Conservation (phyloP, 2,888 invertebrate genomes). For the Cloeon dipterum region DNA sequence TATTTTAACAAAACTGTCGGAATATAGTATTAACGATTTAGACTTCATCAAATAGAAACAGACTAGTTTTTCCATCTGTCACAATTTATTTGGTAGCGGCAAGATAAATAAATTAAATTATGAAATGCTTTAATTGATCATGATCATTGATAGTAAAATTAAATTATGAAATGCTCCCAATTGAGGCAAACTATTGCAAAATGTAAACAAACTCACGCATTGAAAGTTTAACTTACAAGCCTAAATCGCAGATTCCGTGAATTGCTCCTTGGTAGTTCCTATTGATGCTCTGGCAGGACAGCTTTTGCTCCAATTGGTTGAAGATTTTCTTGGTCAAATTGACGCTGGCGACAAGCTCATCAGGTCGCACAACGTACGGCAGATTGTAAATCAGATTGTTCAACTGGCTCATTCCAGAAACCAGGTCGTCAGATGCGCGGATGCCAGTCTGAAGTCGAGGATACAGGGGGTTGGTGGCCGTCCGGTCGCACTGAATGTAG, state of each 20-base stretch:
- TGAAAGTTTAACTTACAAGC: conserved; percentile 39
- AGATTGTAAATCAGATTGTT: conserved; percentile 17
- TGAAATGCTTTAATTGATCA: too few species aligned
- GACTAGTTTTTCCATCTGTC: too few species aligned
- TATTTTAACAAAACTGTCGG: not conserved
- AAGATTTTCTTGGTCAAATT: conserved; percentile 41
- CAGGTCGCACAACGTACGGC: conserved; percentile 37
- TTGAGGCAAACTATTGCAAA: too few species aligned
- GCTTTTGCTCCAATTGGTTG: conserved; percentile 35
- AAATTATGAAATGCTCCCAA: too few species aligned
- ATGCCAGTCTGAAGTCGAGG: conserved; percentile 2
- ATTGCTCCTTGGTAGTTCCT: conserved; percentile 60
- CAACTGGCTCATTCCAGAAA: conserved; percentile 10
- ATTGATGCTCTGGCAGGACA: conserved; percentile 67
- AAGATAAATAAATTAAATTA: conserved; percentile 2
- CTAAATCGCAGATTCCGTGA: conserved; percentile 60
- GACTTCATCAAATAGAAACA: too few species aligned
- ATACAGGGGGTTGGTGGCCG: conserved; percentile 27
- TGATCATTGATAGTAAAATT: too few species aligned
- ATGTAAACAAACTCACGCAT: too few species aligned
- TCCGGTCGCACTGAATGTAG: conserved; percentile 64
- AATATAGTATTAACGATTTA: not conserved
- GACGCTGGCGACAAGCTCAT: conserved; percentile 52
- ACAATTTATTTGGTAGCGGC: not conserved
- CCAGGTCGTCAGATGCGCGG: not conserved